Conservation (phyloP, 2,888 invertebrate genomes). For the Encarsia formosa region DNA sequence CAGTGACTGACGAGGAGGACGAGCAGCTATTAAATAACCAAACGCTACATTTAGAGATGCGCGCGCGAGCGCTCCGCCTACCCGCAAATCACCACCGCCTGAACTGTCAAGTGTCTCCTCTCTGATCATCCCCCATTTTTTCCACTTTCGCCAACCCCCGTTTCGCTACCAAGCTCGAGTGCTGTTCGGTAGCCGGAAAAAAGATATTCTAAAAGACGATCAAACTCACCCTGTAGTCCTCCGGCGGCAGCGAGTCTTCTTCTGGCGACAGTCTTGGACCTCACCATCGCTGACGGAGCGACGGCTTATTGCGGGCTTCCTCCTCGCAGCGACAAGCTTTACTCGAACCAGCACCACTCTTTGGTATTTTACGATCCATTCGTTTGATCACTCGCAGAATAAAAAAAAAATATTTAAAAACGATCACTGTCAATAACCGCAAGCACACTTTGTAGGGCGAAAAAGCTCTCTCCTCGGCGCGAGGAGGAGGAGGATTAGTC, state of each 20-base stretch:
- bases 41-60: slow-evolving; percentile 14
- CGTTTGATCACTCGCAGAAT: too few species aligned
- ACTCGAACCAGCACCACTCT: slow-evolving; percentile 63
- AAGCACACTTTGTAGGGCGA: too few species aligned
- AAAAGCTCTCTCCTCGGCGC: background rate
- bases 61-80: slow-evolving; percentile 27
- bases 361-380: slow-evolving; percentile 7
- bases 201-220: too few species aligned
- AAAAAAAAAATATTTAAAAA: too few species aligned
- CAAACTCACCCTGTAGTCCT: slow-evolving; percentile 70
- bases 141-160: background rate
- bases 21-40: slow-evolving; percentile 27
- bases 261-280: slow-evolving; percentile 70
- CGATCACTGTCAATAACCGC: too few species aligned
- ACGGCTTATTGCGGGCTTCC: too few species aligned
- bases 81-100: slow-evolving; percentile 28
- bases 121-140: background rate
- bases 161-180: too few species aligned
- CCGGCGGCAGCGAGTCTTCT: slow-evolving; percentile 65
- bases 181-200: too few species aligned
- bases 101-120: slow-evolving; percentile 27
- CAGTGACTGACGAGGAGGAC: slow-evolving; percentile 30
- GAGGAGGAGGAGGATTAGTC: background rate
- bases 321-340: slow-evolving; percentile 69
- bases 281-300: slow-evolving; percentile 59